Evolutionary conservation across 2,113 vertebrate species (phyloP), one percentile per base, ranked within the genome.

Genomic region (Mus pahari): DNA sequence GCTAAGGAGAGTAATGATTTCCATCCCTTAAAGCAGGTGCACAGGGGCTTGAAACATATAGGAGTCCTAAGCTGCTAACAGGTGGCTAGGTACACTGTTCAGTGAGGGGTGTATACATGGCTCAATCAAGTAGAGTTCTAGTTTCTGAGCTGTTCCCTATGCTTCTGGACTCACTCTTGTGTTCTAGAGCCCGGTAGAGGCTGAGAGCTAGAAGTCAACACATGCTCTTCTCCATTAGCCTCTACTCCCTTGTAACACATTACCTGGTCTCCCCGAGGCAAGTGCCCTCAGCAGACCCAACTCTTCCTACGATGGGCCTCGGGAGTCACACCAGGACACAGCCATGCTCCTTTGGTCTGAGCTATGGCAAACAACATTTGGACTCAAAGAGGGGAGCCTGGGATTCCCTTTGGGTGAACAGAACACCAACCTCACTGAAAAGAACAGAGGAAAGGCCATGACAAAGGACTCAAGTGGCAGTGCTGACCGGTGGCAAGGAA

Each of bases 391-490:
- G 16, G 55, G 9, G 9, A 10, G 19, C 8, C 12, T 26, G 3
- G 62, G 50, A 50, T 17, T 48, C 42, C 83, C 42, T 31, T 6
- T 64, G 64, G 19, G 31, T 24, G 19, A 36, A 7, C 42, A 7
- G 6, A 55, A 2, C 16, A 7, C 45, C 77, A 68, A 87, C 13
- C 39, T 68, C 26, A 6, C 5, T 68, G 53, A 39, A 33, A 64
- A n/a, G 42, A 86, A 1, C 16, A 1, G 0, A 24, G 50, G n/a
- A 33, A 42, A 20, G 53, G 12, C 12, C 10, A 0, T 36, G 48
- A 14, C 20, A 58, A 36, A 68, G 8, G 33, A 58, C 7, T 60
- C 6, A 55, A 8, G 7, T 14, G 16, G 28, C 75, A 24, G 9
- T 36, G 17, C 31, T 19, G 16, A 28, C 36, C 55, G 10, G 26